Evolutionary conservation across 2,797 vertebrate species (phyloP).

Genomic region (Hipposideros larvatus): DNA sequence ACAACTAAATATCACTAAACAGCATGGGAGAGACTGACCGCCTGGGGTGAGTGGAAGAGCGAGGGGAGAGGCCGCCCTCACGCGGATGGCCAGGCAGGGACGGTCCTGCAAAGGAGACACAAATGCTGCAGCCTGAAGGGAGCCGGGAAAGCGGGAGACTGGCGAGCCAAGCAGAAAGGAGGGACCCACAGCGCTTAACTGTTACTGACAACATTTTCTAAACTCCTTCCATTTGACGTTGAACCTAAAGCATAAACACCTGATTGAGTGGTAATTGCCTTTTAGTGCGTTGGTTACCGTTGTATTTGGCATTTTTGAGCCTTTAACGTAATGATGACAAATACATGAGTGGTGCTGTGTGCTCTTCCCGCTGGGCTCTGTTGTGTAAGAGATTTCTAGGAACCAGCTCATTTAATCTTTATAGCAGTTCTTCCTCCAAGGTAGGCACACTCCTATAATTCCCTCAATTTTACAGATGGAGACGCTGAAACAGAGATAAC

Average conservation of each 20-base stretch:
- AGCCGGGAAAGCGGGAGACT: neutral
- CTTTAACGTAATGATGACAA: neutral
- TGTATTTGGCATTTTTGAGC: neutral
- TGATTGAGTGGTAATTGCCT: neutral
- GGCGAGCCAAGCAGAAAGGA: neutral
- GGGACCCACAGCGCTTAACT: neutral
- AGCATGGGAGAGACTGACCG: neutral
- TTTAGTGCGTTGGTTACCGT: neutral
- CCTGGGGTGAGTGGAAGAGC: neutral
- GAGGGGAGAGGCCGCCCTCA: neutral
- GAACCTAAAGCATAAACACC: conserved; percentile 3
- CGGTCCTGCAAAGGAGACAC: neutral
- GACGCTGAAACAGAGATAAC: neutral
- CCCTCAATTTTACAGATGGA: neutral
- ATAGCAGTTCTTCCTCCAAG: neutral
- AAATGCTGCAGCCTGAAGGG: neutral
- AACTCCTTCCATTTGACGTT: neutral
- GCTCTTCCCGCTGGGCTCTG: neutral
- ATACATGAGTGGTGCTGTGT: neutral
- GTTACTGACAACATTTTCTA: neutral
- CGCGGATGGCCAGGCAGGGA: neutral
- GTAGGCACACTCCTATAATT: neutral
- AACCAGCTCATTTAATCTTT: conserved; percentile 3
- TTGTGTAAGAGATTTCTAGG: neutral
- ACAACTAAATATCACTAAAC: neutral